Conservation (phyloP, 2,113 vertebrate species). For the Serilophus lunatus region DNA sequence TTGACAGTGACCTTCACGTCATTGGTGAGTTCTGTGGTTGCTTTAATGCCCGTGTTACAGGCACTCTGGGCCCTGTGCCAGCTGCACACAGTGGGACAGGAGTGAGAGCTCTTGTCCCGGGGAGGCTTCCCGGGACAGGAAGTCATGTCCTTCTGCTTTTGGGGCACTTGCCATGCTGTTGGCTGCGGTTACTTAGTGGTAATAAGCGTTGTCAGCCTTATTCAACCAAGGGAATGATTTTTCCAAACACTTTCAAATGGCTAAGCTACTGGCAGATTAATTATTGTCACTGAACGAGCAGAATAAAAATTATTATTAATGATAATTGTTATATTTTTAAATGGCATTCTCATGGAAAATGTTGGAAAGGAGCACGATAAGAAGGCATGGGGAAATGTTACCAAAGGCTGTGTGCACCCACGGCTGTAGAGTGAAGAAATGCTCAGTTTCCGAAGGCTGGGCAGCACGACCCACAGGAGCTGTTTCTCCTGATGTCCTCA, state of each 20-base stretch:
- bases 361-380: neutral
- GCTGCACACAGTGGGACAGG: neutral
- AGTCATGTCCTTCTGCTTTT: neutral
- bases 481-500: neutral
- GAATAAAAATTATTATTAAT: neutral
- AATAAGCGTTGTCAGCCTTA: accelerated
- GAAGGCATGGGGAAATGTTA: neutral
- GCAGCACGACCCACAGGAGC: neutral
- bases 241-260: neutral
- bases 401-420: accelerated
- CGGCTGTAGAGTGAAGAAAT: accelerated
- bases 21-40: conserved; percentile 58
- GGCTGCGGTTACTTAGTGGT: accelerated
- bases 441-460: accelerated
- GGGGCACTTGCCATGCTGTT: neutral
- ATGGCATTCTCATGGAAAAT: neutral
- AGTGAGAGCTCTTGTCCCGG: neutral
- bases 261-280: neutral
- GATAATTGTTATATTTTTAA: neutral
- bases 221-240: neutral
- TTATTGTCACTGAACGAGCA: neutral
- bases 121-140: neutral
- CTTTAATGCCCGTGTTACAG: neutral
- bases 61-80: neutral
- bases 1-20: conserved; percentile 50